Evolutionary conservation across 2,113 vertebrate genomes (phyloP).

Genomic region (Hydropotes inermis): DNA sequence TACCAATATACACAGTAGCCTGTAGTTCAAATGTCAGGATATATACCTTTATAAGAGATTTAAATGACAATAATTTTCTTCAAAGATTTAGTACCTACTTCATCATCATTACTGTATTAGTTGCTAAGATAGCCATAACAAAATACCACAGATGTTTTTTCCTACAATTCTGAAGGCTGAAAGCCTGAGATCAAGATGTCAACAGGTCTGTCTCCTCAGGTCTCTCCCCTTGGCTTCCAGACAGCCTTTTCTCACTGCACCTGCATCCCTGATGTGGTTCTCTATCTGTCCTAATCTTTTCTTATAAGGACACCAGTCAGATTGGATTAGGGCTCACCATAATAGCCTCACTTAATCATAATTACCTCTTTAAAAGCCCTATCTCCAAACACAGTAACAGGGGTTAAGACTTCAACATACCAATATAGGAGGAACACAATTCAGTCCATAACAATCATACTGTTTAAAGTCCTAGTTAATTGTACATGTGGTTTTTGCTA

Average conservation of each 20-base stretch:
- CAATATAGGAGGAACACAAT: not conserved
- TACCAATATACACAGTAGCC: not conserved
- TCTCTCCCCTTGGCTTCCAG: not conserved
- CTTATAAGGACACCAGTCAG: not conserved
- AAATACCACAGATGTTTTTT: not conserved
- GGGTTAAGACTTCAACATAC: not conserved
- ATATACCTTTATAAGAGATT: not conserved
- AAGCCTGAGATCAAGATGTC: not conserved
- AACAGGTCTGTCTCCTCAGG: not conserved
- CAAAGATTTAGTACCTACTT: not conserved
- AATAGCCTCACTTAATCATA: not conserved
- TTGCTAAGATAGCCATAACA: not conserved
- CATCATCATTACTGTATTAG: not conserved
- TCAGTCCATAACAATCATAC: not conserved
- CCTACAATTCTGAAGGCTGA: not conserved
- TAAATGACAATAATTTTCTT: not conserved
- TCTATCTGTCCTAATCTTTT: not conserved
- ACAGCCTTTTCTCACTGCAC: not conserved
- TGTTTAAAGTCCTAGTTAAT: not conserved
- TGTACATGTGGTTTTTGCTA: not conserved
- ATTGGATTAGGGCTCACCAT: not conserved
- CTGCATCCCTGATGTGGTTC: not conserved
- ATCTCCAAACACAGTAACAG: not conserved
- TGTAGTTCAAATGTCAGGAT: not conserved
- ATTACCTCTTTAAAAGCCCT: not conserved